phyloP scores from a whole-genome alignment of 2,888 invertebrate species.

The Actias luna region DNA sequence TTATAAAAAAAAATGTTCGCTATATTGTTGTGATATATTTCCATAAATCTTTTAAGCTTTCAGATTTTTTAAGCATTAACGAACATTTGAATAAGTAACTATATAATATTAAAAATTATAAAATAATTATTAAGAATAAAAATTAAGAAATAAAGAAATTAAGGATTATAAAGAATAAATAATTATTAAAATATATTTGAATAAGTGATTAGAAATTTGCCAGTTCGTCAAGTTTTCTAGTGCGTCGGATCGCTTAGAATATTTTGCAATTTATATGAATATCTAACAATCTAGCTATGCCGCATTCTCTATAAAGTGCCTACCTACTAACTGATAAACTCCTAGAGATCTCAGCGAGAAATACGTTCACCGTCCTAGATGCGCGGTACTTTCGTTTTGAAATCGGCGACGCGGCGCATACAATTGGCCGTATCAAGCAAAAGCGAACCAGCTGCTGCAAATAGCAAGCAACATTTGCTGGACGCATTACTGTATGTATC shows the following conservation, averaged over 20 bases:
- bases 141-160: too few relatives aligned
- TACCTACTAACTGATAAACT: constrained; percentile 64
- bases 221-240: constrained; percentile 53
- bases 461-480: constrained; percentile 16
- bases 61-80: not conserved
- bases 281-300: constrained; percentile 68
- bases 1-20: too few relatives aligned
- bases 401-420: constrained; percentile 78
- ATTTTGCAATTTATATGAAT: constrained; percentile 69
- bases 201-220: constrained; percentile 64
- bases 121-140: too few relatives aligned
- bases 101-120: too few relatives aligned
- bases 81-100: not conserved
- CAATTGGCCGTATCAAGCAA: constrained; percentile 79
- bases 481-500: not conserved
- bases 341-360: constrained; percentile 77
- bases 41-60: not conserved
- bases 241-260: constrained; percentile 48
- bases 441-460: constrained; percentile 63
- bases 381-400: constrained; percentile 82
- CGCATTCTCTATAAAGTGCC: constrained; percentile 66
- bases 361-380: constrained; percentile 82
- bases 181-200: constrained; percentile 41
- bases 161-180: constrained; percentile 5
- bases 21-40: not conserved